phyloP scores from a whole-genome alignment of 2,113 vertebrate genomes.

The Gallinago media region DNA sequence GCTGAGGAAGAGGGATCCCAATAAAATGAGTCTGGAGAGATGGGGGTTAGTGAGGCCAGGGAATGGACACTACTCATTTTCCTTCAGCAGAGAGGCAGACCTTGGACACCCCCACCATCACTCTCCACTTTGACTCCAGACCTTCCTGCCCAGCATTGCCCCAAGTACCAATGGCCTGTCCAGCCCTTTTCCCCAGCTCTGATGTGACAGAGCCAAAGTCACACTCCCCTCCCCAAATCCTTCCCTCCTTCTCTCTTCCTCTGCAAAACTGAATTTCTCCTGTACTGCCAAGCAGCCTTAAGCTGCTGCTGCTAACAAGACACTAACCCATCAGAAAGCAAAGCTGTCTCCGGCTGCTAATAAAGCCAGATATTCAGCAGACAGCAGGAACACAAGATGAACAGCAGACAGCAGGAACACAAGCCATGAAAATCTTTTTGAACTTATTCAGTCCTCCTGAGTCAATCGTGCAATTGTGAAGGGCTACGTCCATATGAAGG shows the following conservation, averaged over 20 bases:
- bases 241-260: neutral
- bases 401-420: neutral
- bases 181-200: neutral
- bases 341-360: neutral
- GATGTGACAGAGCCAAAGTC: neutral
- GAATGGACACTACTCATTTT: neutral
- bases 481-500: fast-evolving
- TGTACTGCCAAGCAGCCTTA: neutral
- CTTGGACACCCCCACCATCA: fast-evolving
- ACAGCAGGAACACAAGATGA: neutral
- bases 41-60: neutral
- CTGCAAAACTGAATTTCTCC: neutral
- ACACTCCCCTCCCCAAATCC: neutral
- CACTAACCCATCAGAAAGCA: neutral
- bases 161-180: neutral
- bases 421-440: neutral
- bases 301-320: neutral
- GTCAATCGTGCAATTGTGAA: neutral
- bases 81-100: neutral
- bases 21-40: neutral
- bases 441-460: neutral
- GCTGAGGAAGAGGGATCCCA: neutral
- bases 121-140: neutral
- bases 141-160: neutral
- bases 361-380: neutral